Evolutionary conservation across 2,797 vertebrate species (phyloP).

Genomic region (Scyliorhinus canicula): DNA sequence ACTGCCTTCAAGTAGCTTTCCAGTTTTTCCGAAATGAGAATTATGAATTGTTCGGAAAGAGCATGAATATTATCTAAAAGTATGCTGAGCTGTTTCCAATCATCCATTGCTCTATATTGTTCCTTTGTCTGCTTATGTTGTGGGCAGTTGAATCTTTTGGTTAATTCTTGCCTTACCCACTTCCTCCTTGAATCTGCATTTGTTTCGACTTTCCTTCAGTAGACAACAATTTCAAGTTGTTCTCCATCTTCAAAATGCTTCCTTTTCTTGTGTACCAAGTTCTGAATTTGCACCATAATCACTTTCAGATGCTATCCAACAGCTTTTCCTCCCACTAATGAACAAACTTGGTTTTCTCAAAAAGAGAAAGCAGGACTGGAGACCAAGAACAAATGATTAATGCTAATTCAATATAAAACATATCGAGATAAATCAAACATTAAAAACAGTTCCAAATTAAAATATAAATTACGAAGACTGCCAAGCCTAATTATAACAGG

Average conservation of each 20-base stretch:
- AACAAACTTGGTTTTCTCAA: not conserved
- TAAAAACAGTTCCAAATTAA: conserved; percentile 16
- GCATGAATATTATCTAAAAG: not conserved
- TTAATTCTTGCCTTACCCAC: conserved; percentile 12
- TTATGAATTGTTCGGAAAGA: not conserved
- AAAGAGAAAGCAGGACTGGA: not conserved
- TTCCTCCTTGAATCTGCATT: conserved; percentile 31
- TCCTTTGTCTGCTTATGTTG: not conserved
- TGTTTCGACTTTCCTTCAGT: not conserved
- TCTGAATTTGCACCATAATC: conserved; percentile 14
- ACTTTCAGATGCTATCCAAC: conserved; percentile 24
- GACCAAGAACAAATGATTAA: not conserved
- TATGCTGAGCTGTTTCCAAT: not conserved
- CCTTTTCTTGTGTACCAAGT: not conserved
- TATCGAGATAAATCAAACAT: conserved; percentile 27
- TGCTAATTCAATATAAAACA: conserved; percentile 26
- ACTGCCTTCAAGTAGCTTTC: not conserved
- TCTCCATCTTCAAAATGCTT: not conserved
- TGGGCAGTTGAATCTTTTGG: not conserved
- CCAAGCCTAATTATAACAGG: conserved; percentile 14
- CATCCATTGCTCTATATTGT: not conserved
- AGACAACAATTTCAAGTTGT: conserved; percentile 11
- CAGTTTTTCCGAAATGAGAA: not conserved
- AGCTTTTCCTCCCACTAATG: not conserved
- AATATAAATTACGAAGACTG: not conserved